Percentiles rank a stretch among this genome's conserved stretches.
These are phyloP conservation scores for Elymnias hypermnestra DNA, from an alignment of 1,140 invertebrate species.

Conservation along the genomic window DNA sequence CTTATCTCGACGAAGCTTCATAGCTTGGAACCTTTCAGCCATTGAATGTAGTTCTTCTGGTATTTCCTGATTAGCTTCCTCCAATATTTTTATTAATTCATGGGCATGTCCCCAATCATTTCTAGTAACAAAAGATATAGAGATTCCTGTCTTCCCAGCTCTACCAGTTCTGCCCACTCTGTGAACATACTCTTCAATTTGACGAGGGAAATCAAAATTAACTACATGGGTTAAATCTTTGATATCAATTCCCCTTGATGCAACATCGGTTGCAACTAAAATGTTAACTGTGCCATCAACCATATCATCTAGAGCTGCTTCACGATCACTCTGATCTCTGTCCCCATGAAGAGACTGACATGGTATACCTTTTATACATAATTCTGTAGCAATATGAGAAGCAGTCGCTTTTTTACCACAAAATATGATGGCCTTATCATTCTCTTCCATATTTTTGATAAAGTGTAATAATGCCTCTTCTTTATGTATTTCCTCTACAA, in stretches of 20 bases:
- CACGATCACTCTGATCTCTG: constrained; percentile 90
- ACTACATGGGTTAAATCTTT: constrained; percentile 90
- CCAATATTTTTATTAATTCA: constrained; percentile 89
- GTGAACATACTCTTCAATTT: constrained; percentile 95
- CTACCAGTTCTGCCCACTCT: constrained; percentile 92
- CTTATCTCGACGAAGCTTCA: constrained; percentile 78
- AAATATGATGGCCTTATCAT: constrained; percentile 92
- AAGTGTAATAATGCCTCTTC: constrained; percentile 76
- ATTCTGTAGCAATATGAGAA: constrained; percentile 87
- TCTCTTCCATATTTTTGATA: constrained; percentile 78
- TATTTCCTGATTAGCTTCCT: constrained; percentile 85
- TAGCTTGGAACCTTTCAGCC: constrained; percentile 80
- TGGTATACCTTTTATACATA: constrained; percentile 80
- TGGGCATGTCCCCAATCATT: constrained; percentile 87
- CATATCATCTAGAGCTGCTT: constrained; percentile 90
- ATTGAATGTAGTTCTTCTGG: constrained; percentile 84
- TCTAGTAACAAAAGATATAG: constrained; percentile 88
- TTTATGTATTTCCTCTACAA: constrained; percentile 84
- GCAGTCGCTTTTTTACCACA: constrained; percentile 89
- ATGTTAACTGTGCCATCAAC: constrained; percentile 85
- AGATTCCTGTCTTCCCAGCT: constrained; percentile 88
- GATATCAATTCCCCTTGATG: constrained; percentile 94
- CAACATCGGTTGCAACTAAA: constrained; percentile 96
- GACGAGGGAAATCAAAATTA: constrained; percentile 93
- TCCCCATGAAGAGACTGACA: constrained; percentile 93